Conservation (phyloP, 2,797 vertebrate genomes). For the Sebastes miniatus region DNA sequence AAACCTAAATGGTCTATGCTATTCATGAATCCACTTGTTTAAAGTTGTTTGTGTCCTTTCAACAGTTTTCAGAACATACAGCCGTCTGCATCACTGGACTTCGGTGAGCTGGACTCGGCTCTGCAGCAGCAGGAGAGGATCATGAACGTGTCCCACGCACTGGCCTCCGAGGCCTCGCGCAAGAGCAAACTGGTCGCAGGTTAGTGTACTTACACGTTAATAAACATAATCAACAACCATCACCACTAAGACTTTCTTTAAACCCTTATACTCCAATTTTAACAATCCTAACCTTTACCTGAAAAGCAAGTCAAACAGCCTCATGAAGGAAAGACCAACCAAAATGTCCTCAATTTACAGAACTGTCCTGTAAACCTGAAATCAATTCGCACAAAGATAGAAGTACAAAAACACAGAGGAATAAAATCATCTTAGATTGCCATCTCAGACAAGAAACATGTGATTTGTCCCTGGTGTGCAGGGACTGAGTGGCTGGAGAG, state of each 20-base stretch:
- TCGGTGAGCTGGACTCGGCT: conserved; percentile 85
- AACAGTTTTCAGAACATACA: conserved; percentile 86
- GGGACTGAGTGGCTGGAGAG: conserved; percentile 45
- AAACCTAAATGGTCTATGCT: not conserved
- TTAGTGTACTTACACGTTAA: conserved; percentile 52
- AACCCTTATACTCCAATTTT: not conserved
- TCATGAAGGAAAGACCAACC: not conserved
- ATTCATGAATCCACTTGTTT: not conserved
- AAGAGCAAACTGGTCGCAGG: conserved; percentile 95
- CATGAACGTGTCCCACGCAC: conserved; percentile 90
- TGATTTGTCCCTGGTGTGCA: conserved; percentile 54
- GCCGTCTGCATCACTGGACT: conserved; percentile 69
- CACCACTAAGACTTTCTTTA: not conserved
- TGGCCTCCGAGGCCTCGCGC: conserved; percentile 93
- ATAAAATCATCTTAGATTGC: not conserved
- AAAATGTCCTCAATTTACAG: not conserved
- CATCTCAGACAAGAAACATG: not conserved
- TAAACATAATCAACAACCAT: not conserved
- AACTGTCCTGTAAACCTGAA: not conserved
- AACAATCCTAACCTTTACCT: not conserved
- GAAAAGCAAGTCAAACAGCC: not conserved
- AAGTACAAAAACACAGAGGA: not conserved
- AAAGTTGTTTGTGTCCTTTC: not conserved
- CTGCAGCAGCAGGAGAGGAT: conserved; percentile 92
- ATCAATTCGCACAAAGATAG: not conserved